Conservation (phyloP, 2,797 vertebrate species). For the Heteromormyrus szaboi region DNA sequence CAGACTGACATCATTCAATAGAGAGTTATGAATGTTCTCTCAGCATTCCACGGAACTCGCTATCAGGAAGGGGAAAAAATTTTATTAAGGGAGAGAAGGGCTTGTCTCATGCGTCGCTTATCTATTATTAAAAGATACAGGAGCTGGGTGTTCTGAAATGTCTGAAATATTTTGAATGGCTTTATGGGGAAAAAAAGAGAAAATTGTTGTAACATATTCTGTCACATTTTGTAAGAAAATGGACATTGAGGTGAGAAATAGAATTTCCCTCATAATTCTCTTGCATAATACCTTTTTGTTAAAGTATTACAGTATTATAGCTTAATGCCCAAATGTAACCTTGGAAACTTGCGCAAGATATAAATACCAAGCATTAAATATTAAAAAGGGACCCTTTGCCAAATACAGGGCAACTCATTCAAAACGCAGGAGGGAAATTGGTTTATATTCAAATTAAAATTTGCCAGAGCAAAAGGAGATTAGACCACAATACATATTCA, state of each 20-base stretch:
- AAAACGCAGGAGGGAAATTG: slow-evolving; percentile 37
- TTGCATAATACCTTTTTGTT: slow-evolving; percentile 36
- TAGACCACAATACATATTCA: slow-evolving; percentile 59
- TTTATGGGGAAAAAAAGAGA: slow-evolving; percentile 13
- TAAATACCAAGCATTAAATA: slow-evolving; percentile 46
- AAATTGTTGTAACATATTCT: slow-evolving; percentile 4
- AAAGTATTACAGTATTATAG: slow-evolving; percentile 43
- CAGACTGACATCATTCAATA: slow-evolving; percentile 14
- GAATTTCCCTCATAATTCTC: slow-evolving; percentile 31
- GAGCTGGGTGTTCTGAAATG: slow-evolving; percentile 13
- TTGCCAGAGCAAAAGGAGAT: slow-evolving; percentile 49
- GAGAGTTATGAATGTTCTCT: slow-evolving; percentile 16
- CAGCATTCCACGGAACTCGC: slow-evolving; percentile 8
- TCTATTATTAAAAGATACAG: slow-evolving; percentile 26
- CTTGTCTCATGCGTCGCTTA: slow-evolving; percentile 18
- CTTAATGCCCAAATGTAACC: slow-evolving; percentile 49
- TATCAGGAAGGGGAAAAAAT: slow-evolving; percentile 11
- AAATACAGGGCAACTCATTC: slow-evolving; percentile 40
- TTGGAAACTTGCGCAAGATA: slow-evolving; percentile 36
- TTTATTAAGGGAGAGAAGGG: slow-evolving; percentile 13
- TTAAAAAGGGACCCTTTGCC: slow-evolving; percentile 39
- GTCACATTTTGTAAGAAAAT: slow-evolving; percentile 21
- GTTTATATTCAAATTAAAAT: slow-evolving; percentile 56
- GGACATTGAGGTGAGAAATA: slow-evolving; percentile 11
- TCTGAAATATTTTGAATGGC: slow-evolving; percentile 22